Percentiles rank a stretch among this genome's conserved stretches.
phyloP scores from a whole-genome alignment of 2,888 invertebrate genomes.

The Omphaloscelis lunosa region DNA sequence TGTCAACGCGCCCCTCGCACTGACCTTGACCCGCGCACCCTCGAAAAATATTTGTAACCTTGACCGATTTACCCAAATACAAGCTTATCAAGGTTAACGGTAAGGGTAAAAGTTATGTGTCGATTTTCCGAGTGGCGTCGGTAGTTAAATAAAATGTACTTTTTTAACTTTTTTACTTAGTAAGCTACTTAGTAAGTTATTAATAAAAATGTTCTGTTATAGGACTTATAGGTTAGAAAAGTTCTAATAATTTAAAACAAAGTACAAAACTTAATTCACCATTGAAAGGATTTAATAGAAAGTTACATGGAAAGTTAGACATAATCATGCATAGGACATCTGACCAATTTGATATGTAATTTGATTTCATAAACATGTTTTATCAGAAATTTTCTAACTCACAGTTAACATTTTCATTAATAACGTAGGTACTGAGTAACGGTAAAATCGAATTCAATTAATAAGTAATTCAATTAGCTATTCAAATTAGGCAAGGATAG shows the following conservation, averaged over 20 bases:
- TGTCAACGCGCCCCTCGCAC: conserved; percentile 48
- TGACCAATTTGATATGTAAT: not conserved
- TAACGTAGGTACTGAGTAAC: not conserved
- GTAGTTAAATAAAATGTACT: not conserved
- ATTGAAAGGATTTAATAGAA: not conserved
- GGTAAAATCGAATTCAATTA: not conserved
- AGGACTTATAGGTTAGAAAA: not conserved
- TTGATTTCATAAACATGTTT: not conserved
- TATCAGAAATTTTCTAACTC: not conserved
- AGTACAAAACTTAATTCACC: not conserved
- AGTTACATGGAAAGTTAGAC: not conserved
- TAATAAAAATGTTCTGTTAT: not conserved
- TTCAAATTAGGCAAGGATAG: not conserved
- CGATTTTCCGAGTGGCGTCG: not conserved
- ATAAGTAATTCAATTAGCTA: not conserved
- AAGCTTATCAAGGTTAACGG: conserved; percentile 25
- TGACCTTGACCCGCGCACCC: conserved; percentile 51
- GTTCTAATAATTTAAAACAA: not conserved
- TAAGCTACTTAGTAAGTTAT: not conserved
- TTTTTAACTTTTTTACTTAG: not conserved
- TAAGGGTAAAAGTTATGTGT: not conserved
- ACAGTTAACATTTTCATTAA: not conserved
- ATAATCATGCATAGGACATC: too few relatives aligned
- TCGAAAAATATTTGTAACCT: conserved; percentile 56
- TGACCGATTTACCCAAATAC: conserved; percentile 50